Percentiles rank a stretch among this genome's conserved stretches.
Evolutionary conservation across 1,140 invertebrate species (phyloP).

Genomic region (Plutomurus gul): DNA sequence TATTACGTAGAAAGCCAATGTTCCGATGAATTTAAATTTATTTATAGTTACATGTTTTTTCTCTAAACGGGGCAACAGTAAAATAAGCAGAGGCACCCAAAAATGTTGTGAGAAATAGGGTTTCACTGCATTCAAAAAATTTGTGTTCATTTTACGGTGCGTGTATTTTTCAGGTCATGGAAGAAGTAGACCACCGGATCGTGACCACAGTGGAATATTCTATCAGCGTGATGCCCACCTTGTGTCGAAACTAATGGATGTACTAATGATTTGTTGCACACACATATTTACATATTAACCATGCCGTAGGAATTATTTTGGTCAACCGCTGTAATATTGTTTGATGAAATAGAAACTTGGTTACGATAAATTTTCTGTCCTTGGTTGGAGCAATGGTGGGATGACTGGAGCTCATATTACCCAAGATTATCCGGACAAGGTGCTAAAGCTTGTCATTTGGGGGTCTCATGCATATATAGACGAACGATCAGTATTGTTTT

Average conservation of each 20-base stretch:
- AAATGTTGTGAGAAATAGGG: too few relatives aligned
- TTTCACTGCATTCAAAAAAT: too few relatives aligned
- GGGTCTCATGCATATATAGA: slow-evolving; percentile 78
- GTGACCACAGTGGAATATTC: slow-evolving; percentile 72
- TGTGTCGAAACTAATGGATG: slow-evolving; percentile 74
- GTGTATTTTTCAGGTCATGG: slow-evolving; percentile 72
- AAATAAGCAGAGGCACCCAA: too few relatives aligned
- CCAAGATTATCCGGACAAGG: slow-evolving; percentile 66
- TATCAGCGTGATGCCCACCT: slow-evolving; percentile 73
- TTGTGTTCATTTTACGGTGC: too few relatives aligned
- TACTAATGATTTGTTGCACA: slow-evolving; percentile 54
- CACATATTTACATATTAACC: neutral
- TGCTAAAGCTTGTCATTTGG: slow-evolving; percentile 77
- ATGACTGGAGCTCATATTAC: slow-evolving; percentile 69
- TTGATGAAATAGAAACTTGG: slow-evolving; percentile 62
- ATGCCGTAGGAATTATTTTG: neutral
- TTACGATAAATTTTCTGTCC: slow-evolving; percentile 71
- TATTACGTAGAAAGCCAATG: too few relatives aligned
- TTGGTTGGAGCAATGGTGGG: slow-evolving; percentile 90
- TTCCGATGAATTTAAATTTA: too few relatives aligned
- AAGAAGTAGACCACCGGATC: slow-evolving; percentile 76
- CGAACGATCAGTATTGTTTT: slow-evolving; percentile 69
- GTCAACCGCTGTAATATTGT: neutral
- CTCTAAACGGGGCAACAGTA: too few relatives aligned
- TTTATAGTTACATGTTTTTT: too few relatives aligned